Evolutionary conservation across 2,797 vertebrate species (phyloP).

Genomic region (Trematomus bernacchii): DNA sequence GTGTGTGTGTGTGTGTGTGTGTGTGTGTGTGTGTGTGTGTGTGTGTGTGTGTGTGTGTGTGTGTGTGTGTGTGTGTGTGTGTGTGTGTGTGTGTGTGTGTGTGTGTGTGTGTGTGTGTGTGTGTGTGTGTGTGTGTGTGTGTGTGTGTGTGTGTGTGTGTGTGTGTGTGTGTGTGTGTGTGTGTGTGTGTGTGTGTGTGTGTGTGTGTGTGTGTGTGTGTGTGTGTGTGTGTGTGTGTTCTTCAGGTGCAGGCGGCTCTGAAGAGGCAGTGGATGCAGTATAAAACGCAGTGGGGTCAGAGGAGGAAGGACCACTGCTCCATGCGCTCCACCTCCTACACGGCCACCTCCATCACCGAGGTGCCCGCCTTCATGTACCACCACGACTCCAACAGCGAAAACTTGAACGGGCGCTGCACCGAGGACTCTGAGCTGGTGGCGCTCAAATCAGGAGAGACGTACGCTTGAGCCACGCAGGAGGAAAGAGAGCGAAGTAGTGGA

Average conservation of each 20-base stretch:
- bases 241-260: slow-evolving; percentile 92
- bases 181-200: slow-evolving; percentile 46
- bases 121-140: slow-evolving; percentile 39
- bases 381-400: slow-evolving; percentile 89
- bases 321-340: slow-evolving; percentile 93
- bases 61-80: slow-evolving; percentile 39
- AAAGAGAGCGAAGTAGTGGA: neutral
- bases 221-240: slow-evolving; percentile 33
- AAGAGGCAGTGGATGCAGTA: slow-evolving; percentile 95
- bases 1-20: slow-evolving; percentile 46
- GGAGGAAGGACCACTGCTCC: slow-evolving; percentile 89
- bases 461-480: slow-evolving; percentile 75
- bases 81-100: slow-evolving; percentile 41
- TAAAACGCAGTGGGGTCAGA: slow-evolving; percentile 92
- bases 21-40: slow-evolving; percentile 34
- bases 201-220: slow-evolving; percentile 36
- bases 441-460: slow-evolving; percentile 89
- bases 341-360: slow-evolving; percentile 92
- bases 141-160: slow-evolving; percentile 41
- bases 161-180: slow-evolving; percentile 34
- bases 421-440: slow-evolving; percentile 88
- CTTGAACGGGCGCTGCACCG: slow-evolving; percentile 83
- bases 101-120: slow-evolving; percentile 37
- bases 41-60: slow-evolving; percentile 41
- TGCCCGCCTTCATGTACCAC: slow-evolving; percentile 91